Evolutionary conservation across 2,888 invertebrate species (phyloP).

Genomic region (Ceraclea dissimilis): DNA sequence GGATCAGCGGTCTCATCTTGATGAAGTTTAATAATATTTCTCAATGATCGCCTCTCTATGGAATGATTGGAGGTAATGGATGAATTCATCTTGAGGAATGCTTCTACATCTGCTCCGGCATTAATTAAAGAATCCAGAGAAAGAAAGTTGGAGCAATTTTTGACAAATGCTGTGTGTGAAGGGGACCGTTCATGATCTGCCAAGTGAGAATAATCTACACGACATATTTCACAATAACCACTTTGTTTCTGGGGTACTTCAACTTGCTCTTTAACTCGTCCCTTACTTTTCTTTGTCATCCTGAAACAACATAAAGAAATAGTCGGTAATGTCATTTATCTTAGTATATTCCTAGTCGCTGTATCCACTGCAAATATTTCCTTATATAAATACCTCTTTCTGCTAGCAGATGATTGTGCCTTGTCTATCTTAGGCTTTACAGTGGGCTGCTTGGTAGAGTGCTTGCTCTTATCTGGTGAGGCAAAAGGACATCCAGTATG

Average conservation of each 20-base stretch:
- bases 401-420: constrained; percentile 2
- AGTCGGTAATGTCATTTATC: too few species aligned
- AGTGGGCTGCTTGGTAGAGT: not conserved
- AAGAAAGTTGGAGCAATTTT: constrained; percentile 66
- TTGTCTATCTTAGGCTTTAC: not conserved
- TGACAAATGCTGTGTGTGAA: constrained; percentile 65
- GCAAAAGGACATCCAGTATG: constrained; percentile 28
- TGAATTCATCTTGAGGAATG: constrained; percentile 56
- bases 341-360: too few species aligned
- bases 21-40: constrained; percentile 15
- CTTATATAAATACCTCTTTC: not conserved
- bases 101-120: constrained; percentile 58
- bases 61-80: constrained; percentile 39
- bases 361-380: too few species aligned
- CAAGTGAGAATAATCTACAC: constrained; percentile 62
- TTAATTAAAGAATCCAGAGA: constrained; percentile 65
- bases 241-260: constrained; percentile 43
- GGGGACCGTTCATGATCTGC: constrained; percentile 65
- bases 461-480: constrained; percentile 7
- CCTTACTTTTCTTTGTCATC: constrained; percentile 50
- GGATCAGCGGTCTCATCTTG: constrained; percentile 25
- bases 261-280: constrained; percentile 41
- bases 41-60: constrained; percentile 31
- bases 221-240: constrained; percentile 78
- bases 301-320: constrained; percentile 30